Evolutionary conservation across 2,113 vertebrate species (phyloP).

Genomic region (Acrocephalus arundinaceus): DNA sequence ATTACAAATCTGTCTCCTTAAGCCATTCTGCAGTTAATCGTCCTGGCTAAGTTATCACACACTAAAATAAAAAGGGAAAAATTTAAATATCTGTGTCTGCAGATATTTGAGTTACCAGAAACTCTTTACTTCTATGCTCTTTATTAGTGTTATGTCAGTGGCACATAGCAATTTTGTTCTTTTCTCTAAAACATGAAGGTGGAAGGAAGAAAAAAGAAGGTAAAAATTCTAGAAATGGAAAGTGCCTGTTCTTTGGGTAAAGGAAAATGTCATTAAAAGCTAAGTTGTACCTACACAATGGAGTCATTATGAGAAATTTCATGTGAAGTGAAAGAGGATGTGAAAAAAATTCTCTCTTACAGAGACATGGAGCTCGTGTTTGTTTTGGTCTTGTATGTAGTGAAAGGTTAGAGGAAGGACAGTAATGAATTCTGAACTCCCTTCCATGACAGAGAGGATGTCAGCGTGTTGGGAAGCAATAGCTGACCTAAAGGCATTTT

Average conservation of each 20-base stretch:
- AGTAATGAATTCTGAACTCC: conserved; percentile 11
- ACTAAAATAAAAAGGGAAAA: neutral
- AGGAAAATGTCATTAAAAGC: conserved; percentile 38
- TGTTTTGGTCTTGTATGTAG: conserved; percentile 66
- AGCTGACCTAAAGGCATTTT: neutral
- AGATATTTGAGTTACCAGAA: neutral
- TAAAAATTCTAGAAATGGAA: conserved; percentile 52
- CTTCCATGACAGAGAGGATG: neutral
- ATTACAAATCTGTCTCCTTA: neutral
- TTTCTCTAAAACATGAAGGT: neutral
- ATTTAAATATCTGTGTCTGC: neutral
- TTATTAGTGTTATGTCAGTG: neutral
- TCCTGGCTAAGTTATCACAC: neutral
- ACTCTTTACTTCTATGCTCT: neutral
- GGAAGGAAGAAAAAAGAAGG: neutral
- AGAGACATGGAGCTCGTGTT: conserved; percentile 39
- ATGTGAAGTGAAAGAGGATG: conserved; percentile 74
- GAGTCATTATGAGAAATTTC: conserved; percentile 70
- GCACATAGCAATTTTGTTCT: neutral
- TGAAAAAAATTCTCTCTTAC: conserved; percentile 59
- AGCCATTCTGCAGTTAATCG: neutral
- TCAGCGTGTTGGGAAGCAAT: neutral
- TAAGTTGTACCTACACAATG: conserved; percentile 5
- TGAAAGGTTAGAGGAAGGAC: conserved; percentile 71
- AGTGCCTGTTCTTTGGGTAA: conserved; percentile 25